phyloP scores from a whole-genome alignment of 2,113 vertebrate genomes.

The Tachycineta bicolor region DNA sequence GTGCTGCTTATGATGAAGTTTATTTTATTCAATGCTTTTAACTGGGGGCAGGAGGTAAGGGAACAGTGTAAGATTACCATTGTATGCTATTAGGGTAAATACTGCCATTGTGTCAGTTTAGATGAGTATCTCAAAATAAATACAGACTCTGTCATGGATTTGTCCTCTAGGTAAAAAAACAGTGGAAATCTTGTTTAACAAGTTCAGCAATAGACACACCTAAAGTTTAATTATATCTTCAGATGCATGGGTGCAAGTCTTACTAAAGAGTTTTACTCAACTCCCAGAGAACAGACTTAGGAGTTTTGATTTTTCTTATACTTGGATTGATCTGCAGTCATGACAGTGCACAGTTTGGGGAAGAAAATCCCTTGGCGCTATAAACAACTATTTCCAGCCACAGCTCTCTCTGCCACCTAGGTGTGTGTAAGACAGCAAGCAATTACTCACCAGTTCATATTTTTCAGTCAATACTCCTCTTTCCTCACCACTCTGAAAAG shows the following conservation, averaged over 20 bases:
- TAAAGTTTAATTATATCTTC: conserved; percentile 55
- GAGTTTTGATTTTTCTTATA: neutral
- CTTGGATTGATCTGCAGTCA: neutral
- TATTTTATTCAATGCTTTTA: neutral
- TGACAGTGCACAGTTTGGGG: neutral
- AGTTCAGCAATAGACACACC: conserved; percentile 70
- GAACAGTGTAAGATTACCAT: conserved; percentile 12
- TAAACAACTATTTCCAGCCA: neutral
- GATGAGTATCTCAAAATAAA: conserved; percentile 70
- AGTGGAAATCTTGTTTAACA: conserved; percentile 70
- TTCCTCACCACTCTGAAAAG: neutral
- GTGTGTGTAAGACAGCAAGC: neutral
- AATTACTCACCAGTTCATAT: neutral
- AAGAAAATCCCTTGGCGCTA: neutral
- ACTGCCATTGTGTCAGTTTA: conserved; percentile 57
- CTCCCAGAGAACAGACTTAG: neutral
- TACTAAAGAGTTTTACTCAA: neutral
- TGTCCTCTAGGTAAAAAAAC: conserved; percentile 63
- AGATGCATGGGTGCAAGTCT: neutral
- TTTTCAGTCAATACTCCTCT: neutral
- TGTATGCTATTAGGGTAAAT: conserved; percentile 21
- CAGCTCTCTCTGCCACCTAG: neutral
- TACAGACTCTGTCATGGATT: conserved; percentile 65
- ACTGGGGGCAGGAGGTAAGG: neutral
- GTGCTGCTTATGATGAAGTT: neutral